Base-by-base conservation (phyloP, 1,140 invertebrate species). In the Lepidurus apus region DNA sequence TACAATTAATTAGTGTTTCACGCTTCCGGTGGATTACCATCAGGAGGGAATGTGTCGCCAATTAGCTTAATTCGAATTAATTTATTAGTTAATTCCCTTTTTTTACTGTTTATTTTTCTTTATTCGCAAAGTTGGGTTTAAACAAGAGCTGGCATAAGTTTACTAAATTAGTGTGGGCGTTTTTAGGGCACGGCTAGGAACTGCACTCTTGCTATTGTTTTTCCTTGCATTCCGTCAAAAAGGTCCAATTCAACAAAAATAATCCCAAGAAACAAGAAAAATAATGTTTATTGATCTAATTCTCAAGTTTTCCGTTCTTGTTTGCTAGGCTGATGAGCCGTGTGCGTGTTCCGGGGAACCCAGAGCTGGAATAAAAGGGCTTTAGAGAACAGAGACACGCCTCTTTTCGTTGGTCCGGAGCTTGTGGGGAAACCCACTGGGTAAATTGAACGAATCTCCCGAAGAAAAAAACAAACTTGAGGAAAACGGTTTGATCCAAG, bases 401-500 rank as follows among this genome's bases (percentile, higher is more conserved):
- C 53, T 3, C 17, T 21, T 65, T 21, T 21, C 10, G 53, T 65
- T 65, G 17, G 17, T 17, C n/a, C 7, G 21, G 53, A 65, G 53
- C 17, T 13, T 1, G 21, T 17, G 13, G 21, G 53, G 9, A 65
- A 65, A 21, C 17, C 53, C 17, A 65, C 8, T 65, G 13, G 13
- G n/a, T 65, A 65, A 65, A 65, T 21, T 65, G 53, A 13, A 11
- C 17, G 17, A 65, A 65, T 65, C 34, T 2, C 34, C 3, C 34
- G 21, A 65, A 65, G 53, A 13, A 13, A 65, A 17, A 65, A 21
- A 21, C 6, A 65, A 65, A 65, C 53, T 13, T n/a, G 53, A 65
- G 53, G 21, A 65, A 65, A 65, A 65, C 17, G 17, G 53, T 65
- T 65, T 65, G 53, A 65, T 65, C 53, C n/a, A 65, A 65, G 13